Evolutionary conservation across 2,888 invertebrate genomes (phyloP), one percentile per base, ranked within the genome.

Genomic region (Lepidocyrtoides sp.): DNA sequence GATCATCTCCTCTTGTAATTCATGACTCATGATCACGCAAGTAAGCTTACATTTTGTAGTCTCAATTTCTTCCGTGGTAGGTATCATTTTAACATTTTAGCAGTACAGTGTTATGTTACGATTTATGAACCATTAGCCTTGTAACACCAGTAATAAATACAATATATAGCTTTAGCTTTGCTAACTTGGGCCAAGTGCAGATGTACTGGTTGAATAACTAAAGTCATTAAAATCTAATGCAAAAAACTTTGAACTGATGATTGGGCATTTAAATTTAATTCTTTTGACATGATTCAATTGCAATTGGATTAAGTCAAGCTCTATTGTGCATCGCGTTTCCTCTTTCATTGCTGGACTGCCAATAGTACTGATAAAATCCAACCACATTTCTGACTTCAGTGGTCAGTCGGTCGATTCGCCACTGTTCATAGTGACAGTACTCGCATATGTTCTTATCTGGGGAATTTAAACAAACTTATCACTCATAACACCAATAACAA

Each of bases 231-330:
- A 41, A 0, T 63, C 41, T 20, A 63, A 12, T 26, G 14, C 23
- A 36, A 20, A 14, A 10, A 60, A 17, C 57, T 66, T 17, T 69
- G 41, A 29, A 69, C 51, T 75, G 85, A 36, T 75, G 75, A 85
- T 60, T 75, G 85, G 41, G 57, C 85, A 85, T 60, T 85, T 57
- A 57, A 85, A 66, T 82, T 82, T 8, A 83, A 44, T 83, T 44
- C 12, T 83, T 86, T 77, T 60, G 44, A 12, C 86, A 20, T 77
- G 77, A 44, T 20, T 75, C 86, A 86, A 60, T 77, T 86, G 60
- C 77, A 86, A 86, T 77, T 77, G 75, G 77, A 86, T 86, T 77
- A 77, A 75, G 29, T 14, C 41, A 32, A 69, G 41, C 48, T 48
- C 17, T 63, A 41, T 51, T 60, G 32, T 79, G 36, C 17, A 20